A percentile compares a stretch with the other conserved stretches of the same genome.
phyloP scores from a whole-genome alignment of 2,888 invertebrate species.

The Scaptodrosophila latifasciaeformis region DNA sequence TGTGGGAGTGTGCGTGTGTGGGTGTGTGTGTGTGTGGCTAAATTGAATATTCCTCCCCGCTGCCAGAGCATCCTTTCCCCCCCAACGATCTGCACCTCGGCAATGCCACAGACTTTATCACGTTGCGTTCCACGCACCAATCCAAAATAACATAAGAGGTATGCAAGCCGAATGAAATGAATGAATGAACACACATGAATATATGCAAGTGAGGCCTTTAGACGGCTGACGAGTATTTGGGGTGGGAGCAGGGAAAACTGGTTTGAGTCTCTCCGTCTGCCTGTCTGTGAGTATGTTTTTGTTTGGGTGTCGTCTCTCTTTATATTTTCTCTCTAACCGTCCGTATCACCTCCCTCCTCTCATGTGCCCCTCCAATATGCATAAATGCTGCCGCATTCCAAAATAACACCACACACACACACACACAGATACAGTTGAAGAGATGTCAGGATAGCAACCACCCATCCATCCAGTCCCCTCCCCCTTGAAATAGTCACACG shows the following conservation, averaged over 20 bases:
- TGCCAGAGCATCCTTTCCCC: conserved; percentile 7
- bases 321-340: background rate
- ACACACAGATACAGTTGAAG: background rate
- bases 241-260: too few species aligned
- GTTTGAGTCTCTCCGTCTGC: conserved; percentile 17
- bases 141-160: background rate
- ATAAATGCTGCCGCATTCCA: conserved; percentile 63
- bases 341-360: too few species aligned
- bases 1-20: background rate
- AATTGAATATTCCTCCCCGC: conserved; percentile 69
- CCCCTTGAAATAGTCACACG: background rate
- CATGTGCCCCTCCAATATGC: conserved; percentile 59
- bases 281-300: conserved; percentile 1
- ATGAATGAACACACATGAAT: conserved; percentile 52
- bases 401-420: conserved; percentile 42
- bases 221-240: too few species aligned
- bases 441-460: background rate
- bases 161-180: conserved; percentile 47
- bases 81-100: background rate
- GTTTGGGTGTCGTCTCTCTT: conserved; percentile 13
- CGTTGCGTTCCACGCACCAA: too few species aligned
- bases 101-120: background rate
- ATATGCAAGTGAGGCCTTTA: conserved; percentile 1
- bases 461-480: background rate
- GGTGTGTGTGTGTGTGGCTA: conserved; percentile 67